Conservation (phyloP, 2,888 invertebrate species). For the Schizaphis graminum region DNA sequence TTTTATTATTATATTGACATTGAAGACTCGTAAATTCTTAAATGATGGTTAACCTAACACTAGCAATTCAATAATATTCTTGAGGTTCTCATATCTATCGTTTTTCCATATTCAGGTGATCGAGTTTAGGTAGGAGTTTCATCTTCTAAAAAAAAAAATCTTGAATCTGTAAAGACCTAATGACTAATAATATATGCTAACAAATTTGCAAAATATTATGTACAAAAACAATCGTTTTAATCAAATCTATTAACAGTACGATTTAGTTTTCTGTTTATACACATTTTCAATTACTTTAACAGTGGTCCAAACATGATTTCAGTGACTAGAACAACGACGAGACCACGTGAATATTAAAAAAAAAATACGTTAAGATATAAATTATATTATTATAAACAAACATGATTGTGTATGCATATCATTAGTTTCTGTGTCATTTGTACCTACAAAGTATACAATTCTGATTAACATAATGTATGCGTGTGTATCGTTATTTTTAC, state of each 20-base stretch:
- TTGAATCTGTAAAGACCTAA: background rate
- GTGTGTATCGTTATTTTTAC: conserved; percentile 25
- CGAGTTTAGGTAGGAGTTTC: background rate
- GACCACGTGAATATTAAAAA: background rate
- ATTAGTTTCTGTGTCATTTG: background rate
- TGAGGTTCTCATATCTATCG: background rate
- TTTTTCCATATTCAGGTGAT: background rate
- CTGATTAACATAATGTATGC: conserved; percentile 30
- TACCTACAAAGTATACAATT: background rate
- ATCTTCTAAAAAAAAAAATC: background rate
- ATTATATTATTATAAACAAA: background rate
- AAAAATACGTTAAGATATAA: background rate
- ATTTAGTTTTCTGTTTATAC: background rate
- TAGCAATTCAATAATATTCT: background rate
- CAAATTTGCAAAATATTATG: background rate
- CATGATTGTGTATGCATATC: background rate
- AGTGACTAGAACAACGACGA: background rate
- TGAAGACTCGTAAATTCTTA: background rate
- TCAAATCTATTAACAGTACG: background rate
- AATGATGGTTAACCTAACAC: background rate
- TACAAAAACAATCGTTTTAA: background rate
- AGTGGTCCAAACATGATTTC: background rate
- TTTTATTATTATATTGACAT: background rate
- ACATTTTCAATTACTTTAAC: background rate
- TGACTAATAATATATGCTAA: background rate